Evolutionary conservation across 2,888 invertebrate genomes (phyloP).

Genomic region (Euphydryas editha): DNA sequence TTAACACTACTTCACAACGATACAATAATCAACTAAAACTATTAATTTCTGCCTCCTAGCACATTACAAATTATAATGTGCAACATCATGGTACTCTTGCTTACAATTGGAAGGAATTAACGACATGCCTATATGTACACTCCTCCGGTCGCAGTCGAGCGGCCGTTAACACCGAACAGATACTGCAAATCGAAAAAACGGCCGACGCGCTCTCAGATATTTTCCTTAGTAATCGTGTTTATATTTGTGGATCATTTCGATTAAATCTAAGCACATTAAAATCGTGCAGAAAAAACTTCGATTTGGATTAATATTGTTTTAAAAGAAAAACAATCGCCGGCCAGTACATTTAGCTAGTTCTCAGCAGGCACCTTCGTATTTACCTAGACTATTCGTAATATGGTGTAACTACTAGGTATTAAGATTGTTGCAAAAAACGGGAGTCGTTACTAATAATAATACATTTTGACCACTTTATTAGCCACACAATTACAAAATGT

Average conservation of each 20-base stretch:
- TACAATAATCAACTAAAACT: constrained; percentile 79
- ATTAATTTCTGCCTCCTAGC: constrained; percentile 75
- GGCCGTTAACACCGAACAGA: constrained; percentile 33
- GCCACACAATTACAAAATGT: constrained; percentile 30
- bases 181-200: constrained; percentile 25
- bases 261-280: constrained; percentile 3
- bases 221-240: constrained; percentile 11
- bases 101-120: constrained; percentile 76
- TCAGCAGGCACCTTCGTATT: constrained; percentile 19
- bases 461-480: constrained; percentile 28
- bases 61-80: constrained; percentile 69
- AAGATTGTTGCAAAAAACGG: constrained; percentile 17
- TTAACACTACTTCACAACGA: constrained; percentile 81
- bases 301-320: not conserved
- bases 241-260: constrained; percentile 7
- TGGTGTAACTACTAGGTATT: constrained; percentile 15
- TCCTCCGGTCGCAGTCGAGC: constrained; percentile 52
- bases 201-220: constrained; percentile 35
- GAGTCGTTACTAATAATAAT: constrained; percentile 19
- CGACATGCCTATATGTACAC: constrained; percentile 75
- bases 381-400: constrained; percentile 11
- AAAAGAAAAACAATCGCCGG: constrained; percentile 18
- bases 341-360: constrained; percentile 20
- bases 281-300: constrained; percentile 3
- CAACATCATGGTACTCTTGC: constrained; percentile 58